Base-by-base conservation (phyloP, 1,140 invertebrate species). In the Temnothorax curvispinosus region DNA sequence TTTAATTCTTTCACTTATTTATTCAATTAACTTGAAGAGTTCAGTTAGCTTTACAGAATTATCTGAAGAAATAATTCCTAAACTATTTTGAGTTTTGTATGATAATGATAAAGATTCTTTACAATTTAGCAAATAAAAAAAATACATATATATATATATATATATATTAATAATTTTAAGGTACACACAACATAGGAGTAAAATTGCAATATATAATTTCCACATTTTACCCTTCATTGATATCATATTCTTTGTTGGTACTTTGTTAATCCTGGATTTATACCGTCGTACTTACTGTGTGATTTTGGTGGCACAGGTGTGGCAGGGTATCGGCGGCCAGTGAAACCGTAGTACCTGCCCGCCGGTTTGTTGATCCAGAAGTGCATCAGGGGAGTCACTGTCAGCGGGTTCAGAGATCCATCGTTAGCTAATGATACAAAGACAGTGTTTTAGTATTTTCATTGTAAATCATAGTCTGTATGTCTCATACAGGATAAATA, bases 361-460 rank as follows among this genome's bases (percentile, higher is more conserved):
- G 93, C 91, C 82, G 94, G 93, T 90, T 95, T 95, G 71, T 94
- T 92, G 80, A 94, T 94, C 94, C 94, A 95, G 88, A 95, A 94
- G 94, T 95, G 93, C 94, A 94, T 95, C 35, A 71, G 84, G 90
- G 89, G 89, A 75, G 32, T 89, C 41, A 18, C 62, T 52, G 3
- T 18, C 27, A 47, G 38, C 11, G 9, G 21, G 3, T 21, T 85
- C 71, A 87, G 9, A 87, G 18, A 88, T 54, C 15, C 74, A 90
- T 91, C 18, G 35, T 11, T 60, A 47, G 5, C 65, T 44, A 27
- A 7, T 27, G 18, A 65, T n/a, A 41, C 18, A 41, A 69, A 44
- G 6, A 69, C n/a, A 44, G 15, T 21, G 8, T 13, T 67, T 67
- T 9, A 62, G 5, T 18, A 9, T 41, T 35, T 64, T 18, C 1